A percentile compares a stretch with the other conserved stretches of the same genome.
Evolutionary conservation across 2,797 vertebrate genomes (phyloP).

Genomic region (Chaenodraco wilsoni): DNA sequence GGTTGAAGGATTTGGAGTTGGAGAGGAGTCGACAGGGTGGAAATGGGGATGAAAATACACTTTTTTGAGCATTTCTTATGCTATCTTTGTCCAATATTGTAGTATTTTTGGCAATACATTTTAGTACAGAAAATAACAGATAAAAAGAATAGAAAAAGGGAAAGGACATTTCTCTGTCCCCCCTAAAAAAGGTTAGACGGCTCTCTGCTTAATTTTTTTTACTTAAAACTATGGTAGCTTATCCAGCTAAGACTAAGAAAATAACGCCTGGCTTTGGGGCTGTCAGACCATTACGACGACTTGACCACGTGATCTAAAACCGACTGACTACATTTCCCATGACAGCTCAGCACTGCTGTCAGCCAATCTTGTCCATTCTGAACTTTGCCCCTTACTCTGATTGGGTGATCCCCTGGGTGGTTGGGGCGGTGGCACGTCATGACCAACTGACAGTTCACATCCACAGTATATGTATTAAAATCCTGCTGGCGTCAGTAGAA

Average conservation of each 20-base stretch:
- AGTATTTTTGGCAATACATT: background rate
- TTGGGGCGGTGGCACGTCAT: background rate
- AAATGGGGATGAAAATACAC: background rate
- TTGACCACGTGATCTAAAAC: constrained; percentile 32
- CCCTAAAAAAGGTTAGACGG: too few species aligned
- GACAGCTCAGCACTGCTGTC: constrained; percentile 40
- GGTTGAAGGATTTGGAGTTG: background rate
- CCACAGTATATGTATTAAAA: constrained; percentile 13
- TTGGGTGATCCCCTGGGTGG: constrained; percentile 41
- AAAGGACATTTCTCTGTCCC: too few species aligned
- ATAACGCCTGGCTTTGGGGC: background rate
- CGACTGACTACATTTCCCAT: constrained; percentile 61
- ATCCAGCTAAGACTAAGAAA: background rate
- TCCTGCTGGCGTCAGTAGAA: background rate
- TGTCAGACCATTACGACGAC: constrained; percentile 35
- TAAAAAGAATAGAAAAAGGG: background rate
- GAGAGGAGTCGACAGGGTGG: background rate
- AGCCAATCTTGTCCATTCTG: constrained; percentile 41
- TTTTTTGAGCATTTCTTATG: background rate
- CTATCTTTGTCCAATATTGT: background rate
- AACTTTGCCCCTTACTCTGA: constrained; percentile 43
- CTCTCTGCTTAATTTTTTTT: background rate
- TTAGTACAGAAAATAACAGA: background rate
- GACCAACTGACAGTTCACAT: constrained; percentile 22
- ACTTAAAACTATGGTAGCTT: background rate